Base-by-base conservation (phyloP, 1,140 invertebrate species). In the Dolichoris vasculosae region DNA sequence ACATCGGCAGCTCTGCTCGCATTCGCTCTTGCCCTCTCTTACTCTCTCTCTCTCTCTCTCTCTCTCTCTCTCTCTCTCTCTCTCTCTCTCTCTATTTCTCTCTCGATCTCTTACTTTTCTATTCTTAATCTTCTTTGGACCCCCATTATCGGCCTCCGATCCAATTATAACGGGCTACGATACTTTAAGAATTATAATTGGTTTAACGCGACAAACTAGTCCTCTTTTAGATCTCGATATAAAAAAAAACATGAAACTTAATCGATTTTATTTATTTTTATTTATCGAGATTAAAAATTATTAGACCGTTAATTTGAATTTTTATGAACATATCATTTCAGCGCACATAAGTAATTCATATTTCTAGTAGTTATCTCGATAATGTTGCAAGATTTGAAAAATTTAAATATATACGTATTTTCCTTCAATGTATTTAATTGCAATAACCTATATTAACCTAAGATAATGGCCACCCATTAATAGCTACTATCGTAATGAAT, bases 61-160 rank as follows among this genome's bases (percentile, higher is more conserved):
- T 73, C 84, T 76, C 83, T 82, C 85, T 71, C 86, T 84, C 88
- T 85, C 86, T 85, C 69, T 63, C 32, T 43, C 79, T 63, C 67
- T 30, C 13, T 59, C 55, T n/a, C 43, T 30, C 20, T 30, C 30
- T 17, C 6, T 43, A 48, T 64, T 75, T 78, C 8, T 59, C n/a
- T 0, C 43, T 46, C 51, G 9, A n/a, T 71, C 46, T 69, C 32
- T 40, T n/a, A n/a, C 88, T 89, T 86, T 90, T 87, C 90, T 90
- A 90, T 92, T 92, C 89, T 93, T 93, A 92, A 93, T 93, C 92
- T 93, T 93, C 92, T 91, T 92, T 92, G 88, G 90, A 90, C 89
- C 89, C 90, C 91, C 89, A 93, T 92, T 93, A 92, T 92, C 90
- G 90, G 82, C 86, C 89, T 90, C 88, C 88, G 88, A 87, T 90